Percentiles rank a stretch among this genome's conserved stretches.
Evolutionary conservation across 2,797 vertebrate genomes (phyloP).

Genomic region (Anguilla marmorata): DNA sequence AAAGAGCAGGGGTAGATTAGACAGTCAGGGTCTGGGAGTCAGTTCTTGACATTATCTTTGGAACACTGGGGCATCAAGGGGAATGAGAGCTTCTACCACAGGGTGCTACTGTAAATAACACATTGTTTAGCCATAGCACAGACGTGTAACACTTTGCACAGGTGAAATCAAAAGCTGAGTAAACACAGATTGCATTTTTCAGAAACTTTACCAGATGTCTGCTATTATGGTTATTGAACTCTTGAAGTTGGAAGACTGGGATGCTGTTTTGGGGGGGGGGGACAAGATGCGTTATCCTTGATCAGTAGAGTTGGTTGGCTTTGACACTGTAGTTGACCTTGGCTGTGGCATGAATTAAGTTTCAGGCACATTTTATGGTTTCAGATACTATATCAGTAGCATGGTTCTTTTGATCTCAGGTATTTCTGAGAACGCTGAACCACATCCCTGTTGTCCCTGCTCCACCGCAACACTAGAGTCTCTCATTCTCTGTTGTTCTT

Average conservation of each 20-base stretch:
- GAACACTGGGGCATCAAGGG: neutral
- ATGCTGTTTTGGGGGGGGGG: neutral
- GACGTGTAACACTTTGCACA: neutral
- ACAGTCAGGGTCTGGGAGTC: neutral
- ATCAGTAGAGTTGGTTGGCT: neutral
- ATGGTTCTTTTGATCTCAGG: neutral
- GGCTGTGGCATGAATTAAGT: neutral
- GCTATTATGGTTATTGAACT: neutral
- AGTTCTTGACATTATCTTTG: neutral
- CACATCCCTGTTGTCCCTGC: neutral
- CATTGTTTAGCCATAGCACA: neutral
- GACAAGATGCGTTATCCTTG: neutral
- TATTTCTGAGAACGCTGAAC: neutral
- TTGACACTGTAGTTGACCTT: neutral
- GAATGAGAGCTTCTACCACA: neutral
- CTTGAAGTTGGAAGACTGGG: neutral
- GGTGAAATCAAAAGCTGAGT: neutral
- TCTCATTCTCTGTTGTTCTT: neutral
- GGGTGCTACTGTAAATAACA: neutral
- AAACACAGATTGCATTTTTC: neutral
- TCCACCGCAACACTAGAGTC: neutral
- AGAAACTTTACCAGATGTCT: neutral
- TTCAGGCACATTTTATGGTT: neutral
- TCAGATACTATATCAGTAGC: neutral
- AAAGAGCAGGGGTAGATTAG: neutral